These are phyloP conservation scores for Mystacides longicornis DNA, from an alignment of 2,888 invertebrate species.

Conservation along the genomic window DNA sequence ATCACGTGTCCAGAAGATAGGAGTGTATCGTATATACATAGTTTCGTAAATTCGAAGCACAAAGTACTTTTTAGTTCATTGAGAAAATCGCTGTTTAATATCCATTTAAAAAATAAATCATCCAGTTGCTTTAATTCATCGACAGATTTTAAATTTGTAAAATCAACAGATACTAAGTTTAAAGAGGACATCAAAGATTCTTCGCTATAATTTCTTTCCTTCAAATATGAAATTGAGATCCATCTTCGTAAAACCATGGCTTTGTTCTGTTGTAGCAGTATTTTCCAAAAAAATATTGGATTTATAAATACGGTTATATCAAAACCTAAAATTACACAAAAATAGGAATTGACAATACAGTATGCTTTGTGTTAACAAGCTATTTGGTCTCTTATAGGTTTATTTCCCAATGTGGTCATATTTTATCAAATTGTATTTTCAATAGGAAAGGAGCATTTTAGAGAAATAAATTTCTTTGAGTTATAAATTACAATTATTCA, in stretches of 20 bases:
- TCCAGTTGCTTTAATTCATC: conserved; percentile 39
- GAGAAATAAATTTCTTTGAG: too few relatives aligned
- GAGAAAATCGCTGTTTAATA: conserved; percentile 53
- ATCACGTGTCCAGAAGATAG: conserved; percentile 58
- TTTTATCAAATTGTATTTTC: too few relatives aligned
- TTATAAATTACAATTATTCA: too few relatives aligned
- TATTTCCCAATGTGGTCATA: too few relatives aligned
- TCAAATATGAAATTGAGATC: conserved; percentile 50
- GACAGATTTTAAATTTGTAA: conserved; percentile 35
- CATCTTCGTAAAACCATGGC: conserved; percentile 52
- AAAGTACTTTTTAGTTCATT: conserved; percentile 41
- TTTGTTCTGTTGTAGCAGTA: conserved; percentile 52
- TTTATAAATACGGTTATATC: conserved; percentile 48
- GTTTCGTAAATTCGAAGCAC: conserved; percentile 46
- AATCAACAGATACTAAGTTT: conserved; percentile 32
- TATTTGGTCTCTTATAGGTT: too few relatives aligned
- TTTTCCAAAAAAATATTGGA: conserved; percentile 52
- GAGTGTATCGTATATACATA: conserved; percentile 53
- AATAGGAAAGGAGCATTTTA: too few relatives aligned
- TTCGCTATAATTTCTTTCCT: conserved; percentile 44
- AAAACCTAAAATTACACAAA: conserved; percentile 11
- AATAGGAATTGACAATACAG: not conserved
- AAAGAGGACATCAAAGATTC: conserved; percentile 42
- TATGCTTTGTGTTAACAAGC: too few relatives aligned
- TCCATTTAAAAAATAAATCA: conserved; percentile 47